Evolutionary conservation across 2,888 invertebrate genomes (phyloP), one percentile per base, ranked within the genome.

Genomic region (Limenitis camilla): DNA sequence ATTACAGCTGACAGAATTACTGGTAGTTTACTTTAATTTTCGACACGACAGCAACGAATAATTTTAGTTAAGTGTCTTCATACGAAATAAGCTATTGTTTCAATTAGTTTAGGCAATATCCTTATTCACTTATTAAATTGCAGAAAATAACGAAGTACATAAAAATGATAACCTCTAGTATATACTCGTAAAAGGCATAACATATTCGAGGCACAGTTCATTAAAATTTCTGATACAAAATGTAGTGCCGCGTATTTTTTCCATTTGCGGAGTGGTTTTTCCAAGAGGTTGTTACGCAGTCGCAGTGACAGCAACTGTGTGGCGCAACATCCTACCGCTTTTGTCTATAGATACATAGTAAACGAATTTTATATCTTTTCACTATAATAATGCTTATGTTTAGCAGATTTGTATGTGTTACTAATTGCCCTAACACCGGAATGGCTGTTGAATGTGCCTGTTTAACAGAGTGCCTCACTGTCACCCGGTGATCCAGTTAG

Each of bases 261-360:
- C 30, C 41, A 35, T 41, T 41, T 41, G 41, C 30, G 7, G 42
- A n/a, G 6, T 36, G 40, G 9, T 49, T 36, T 41, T 49, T 35
- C 36, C 41, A 29, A 49, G 30, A 49, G 49, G 33, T 31, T 31
- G 10, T 11, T 0, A 11, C 19, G 19, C 3, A 19, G 19, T 19
- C 19, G 19, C 27, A 19, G 5, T 47, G 30, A 10, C 30, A 7
- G 7, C 42, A 31, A 7, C 6, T 31, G 28, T 31, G 10, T n/a
- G 11, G 11, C 4, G 27, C 8, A 31, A 31, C 11, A 31, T 42
- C 29, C 28, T 28, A 5, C 31, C 5, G n/a, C n/a, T n/a, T n/a
- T n/a, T n/a, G n/a, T n/a, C n/a, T n/a, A 31, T 42, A 10, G n/a
- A 10, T 7, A 5, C 6, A 31, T 31, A 42, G 8, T 31, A 28